Evolutionary conservation across 1,140 invertebrate genomes (phyloP).

Genomic region (Ostrea denselamellosa): DNA sequence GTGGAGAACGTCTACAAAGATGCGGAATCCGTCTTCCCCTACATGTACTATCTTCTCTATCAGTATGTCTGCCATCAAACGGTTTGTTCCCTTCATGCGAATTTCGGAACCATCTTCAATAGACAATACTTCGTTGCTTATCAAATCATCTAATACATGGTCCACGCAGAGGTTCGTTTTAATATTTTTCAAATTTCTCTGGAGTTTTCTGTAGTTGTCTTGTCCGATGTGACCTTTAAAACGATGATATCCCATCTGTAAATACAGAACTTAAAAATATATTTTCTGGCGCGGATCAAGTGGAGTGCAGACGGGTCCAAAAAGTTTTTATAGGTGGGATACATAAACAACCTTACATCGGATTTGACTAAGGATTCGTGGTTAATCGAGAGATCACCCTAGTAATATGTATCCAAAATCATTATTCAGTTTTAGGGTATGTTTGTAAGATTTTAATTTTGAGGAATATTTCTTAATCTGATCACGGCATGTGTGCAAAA

Average conservation of each 20-base stretch:
- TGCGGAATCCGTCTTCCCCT: not conserved
- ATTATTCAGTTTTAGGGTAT: no score
- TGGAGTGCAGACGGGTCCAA: no score
- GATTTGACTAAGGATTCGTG: no score
- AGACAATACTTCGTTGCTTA: not conserved
- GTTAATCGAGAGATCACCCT: no score
- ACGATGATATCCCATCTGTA: not conserved
- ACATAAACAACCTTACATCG: no score
- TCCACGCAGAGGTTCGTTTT: not conserved
- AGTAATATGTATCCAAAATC: no score
- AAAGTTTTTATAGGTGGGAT: no score
- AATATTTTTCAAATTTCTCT: not conserved
- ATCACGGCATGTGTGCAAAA: no score
- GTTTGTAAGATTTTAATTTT: no score
- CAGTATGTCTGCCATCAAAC: not conserved
- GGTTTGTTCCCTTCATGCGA: not conserved
- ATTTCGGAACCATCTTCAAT: not conserved
- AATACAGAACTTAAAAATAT: no score
- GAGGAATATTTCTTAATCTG: no score
- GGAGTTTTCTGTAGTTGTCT: not conserved
- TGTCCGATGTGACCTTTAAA: not conserved
- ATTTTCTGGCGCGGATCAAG: no score
- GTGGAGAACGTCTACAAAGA: not conserved
- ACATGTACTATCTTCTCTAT: not conserved
- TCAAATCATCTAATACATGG: not conserved